Evolutionary conservation across 2,113 vertebrate genomes (phyloP).

Genomic region (Chlorodrepanis virens): DNA sequence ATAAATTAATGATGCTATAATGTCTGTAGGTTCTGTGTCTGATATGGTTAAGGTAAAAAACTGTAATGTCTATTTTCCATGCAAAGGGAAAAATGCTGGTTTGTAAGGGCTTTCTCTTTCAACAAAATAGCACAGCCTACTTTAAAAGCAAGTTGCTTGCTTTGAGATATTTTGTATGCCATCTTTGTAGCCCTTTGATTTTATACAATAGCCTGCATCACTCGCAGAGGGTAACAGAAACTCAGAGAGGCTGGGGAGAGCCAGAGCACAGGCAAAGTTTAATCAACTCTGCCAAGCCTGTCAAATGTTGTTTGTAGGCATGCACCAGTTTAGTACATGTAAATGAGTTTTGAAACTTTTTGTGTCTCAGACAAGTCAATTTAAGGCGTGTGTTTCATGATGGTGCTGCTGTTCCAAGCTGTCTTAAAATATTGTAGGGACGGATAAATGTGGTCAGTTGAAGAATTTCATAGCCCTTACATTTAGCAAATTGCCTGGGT

Average conservation of each 20-base stretch:
- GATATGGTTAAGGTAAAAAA: neutral
- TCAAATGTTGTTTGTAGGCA: neutral
- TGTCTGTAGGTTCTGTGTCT: neutral
- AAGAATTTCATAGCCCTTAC: neutral
- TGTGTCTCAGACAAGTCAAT: neutral
- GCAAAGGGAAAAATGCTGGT: neutral
- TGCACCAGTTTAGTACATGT: neutral
- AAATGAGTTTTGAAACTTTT: neutral
- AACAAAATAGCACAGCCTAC: neutral
- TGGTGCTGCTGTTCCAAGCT: neutral
- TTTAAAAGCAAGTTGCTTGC: neutral
- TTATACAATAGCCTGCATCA: neutral
- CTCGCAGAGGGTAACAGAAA: neutral
- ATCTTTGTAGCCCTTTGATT: neutral
- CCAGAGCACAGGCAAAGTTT: neutral
- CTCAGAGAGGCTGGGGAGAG: neutral
- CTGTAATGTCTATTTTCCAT: accelerated
- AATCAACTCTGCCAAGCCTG: neutral
- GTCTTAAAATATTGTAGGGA: neutral
- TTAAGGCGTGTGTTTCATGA: neutral
- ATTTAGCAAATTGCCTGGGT: neutral
- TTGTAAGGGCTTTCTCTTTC: neutral
- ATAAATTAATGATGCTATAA: neutral
- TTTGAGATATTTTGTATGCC: neutral
- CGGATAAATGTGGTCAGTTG: neutral